Base-by-base conservation (phyloP, 2,797 vertebrate genomes). In the Molothrus aeneus region DNA sequence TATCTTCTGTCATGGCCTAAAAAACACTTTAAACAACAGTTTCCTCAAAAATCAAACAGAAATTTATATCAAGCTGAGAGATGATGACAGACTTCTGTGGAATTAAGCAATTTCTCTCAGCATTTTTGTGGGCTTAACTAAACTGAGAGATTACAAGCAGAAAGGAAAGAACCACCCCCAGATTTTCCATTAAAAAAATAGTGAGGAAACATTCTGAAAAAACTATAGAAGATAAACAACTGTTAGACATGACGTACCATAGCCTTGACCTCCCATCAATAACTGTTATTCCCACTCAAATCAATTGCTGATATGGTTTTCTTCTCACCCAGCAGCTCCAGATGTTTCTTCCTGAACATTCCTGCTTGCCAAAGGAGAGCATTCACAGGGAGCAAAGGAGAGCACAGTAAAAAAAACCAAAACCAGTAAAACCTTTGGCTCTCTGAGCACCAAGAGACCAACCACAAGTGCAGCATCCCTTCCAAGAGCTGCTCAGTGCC, bases 121-220 rank as follows among this genome's bases (percentile, higher is more conserved):
- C 94, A 95, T 97, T 96, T 96, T 95, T 97, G 96, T 96, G 94
- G 93, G 92, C 79, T 96, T 95, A 93, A 95, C 86, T 90, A 96
- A 96, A 95, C 63, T 31, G 60, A 87, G 92, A 90, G 86, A 95
- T 97, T 94, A 92, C 80, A 92, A 89, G 83, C 86, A 88, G 91
- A 92, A 88, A 95, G 94, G 95, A 96, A 97, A 96, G 94, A 96
- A 96, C 96, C 96, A 93, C 93, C 86, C 68, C 94, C 78, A 85
- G 81, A 93, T 84, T 96, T 96, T 95, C 86, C 90, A 74, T 72
- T 54, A 21, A 47, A 40, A 86, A 87, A 51, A 9, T 11, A 69
- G 51, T 32, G 28, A 92, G 73, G 51, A 88, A 86, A 88, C 22
- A 80, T 65, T 91, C 71, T 74, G 77, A 90, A 70, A 81, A 57